These are phyloP conservation scores for Eurypyga helias DNA, from an alignment of 2,113 vertebrate genomes.

Conservation along the genomic window DNA sequence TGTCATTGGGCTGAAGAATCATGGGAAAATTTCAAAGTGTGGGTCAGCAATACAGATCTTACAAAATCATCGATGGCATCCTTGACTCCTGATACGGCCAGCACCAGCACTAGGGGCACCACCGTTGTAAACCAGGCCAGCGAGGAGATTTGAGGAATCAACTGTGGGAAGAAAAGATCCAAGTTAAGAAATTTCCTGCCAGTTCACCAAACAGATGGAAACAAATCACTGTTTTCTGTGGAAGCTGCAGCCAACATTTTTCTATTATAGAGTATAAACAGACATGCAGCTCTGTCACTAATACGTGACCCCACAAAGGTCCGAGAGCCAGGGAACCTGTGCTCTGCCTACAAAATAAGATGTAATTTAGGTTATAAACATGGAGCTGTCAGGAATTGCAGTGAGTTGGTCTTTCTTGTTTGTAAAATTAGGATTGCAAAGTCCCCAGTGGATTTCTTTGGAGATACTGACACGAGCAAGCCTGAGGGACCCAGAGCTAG, in stretches of 20 bases:
- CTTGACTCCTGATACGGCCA: conserved; percentile 89
- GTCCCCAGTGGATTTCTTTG: not conserved
- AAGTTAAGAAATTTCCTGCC: not conserved
- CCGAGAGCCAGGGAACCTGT: not conserved
- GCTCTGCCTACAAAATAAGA: not conserved
- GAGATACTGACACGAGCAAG: not conserved
- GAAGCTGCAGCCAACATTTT: not conserved
- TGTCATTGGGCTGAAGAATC: not conserved
- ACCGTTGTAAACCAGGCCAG: conserved; percentile 94
- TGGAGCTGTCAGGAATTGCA: not conserved
- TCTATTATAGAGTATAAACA: not conserved
- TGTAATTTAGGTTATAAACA: not conserved
- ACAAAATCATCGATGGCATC: conserved; percentile 93
- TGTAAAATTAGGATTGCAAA: not conserved
- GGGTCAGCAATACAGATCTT: conserved; percentile 37
- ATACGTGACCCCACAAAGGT: not conserved
- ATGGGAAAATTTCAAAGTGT: not conserved
- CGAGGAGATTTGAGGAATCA: conserved; percentile 92
- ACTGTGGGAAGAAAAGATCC: conserved; percentile 72
- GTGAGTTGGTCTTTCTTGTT: not conserved
- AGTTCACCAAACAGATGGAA: not conserved
- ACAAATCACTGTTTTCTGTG: not conserved
- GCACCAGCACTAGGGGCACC: conserved; percentile 87
- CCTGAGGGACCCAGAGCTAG: not conserved
- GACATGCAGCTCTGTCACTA: not conserved